These are phyloP conservation scores for Ochotona curzoniae DNA, from an alignment of 2,113 vertebrate genomes.

Conservation along the genomic window DNA sequence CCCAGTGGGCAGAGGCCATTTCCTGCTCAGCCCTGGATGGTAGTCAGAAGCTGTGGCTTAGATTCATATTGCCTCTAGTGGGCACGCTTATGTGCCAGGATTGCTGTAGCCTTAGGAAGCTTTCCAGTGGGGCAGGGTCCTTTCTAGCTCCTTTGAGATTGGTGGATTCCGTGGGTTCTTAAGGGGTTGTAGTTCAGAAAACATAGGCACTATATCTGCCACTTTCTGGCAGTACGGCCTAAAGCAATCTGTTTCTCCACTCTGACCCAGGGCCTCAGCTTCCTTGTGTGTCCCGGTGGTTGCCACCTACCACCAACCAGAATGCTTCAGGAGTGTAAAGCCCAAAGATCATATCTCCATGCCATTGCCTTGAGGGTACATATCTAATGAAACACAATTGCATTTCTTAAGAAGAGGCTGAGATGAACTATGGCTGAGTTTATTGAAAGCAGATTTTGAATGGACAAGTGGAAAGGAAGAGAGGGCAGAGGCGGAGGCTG, in stretches of 20 bases:
- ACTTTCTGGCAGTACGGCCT: background rate
- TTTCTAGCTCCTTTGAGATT: background rate
- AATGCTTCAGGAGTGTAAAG: background rate
- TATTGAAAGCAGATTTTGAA: background rate
- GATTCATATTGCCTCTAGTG: background rate
- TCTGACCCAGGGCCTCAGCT: background rate
- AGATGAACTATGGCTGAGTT: background rate
- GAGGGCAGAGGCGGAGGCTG: background rate
- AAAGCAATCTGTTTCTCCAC: background rate
- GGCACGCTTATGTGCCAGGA: rapidly evolving
- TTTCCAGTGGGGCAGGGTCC: background rate
- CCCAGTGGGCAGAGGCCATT: no score
- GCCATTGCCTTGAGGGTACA: background rate
- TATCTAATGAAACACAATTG: background rate
- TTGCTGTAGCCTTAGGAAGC: background rate
- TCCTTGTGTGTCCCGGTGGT: background rate
- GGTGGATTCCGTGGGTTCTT: background rate
- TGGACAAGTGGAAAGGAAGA: no score
- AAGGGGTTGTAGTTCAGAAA: background rate
- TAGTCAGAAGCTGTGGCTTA: background rate
- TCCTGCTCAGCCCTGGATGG: background rate
- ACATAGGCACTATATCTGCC: background rate
- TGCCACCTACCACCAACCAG: no score
- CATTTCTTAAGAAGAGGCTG: background rate
- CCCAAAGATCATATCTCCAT: background rate